Evolutionary conservation across 2,113 vertebrate species (phyloP), one percentile per base, ranked within the genome.

Genomic region (Corythoichthys intestinalis): DNA sequence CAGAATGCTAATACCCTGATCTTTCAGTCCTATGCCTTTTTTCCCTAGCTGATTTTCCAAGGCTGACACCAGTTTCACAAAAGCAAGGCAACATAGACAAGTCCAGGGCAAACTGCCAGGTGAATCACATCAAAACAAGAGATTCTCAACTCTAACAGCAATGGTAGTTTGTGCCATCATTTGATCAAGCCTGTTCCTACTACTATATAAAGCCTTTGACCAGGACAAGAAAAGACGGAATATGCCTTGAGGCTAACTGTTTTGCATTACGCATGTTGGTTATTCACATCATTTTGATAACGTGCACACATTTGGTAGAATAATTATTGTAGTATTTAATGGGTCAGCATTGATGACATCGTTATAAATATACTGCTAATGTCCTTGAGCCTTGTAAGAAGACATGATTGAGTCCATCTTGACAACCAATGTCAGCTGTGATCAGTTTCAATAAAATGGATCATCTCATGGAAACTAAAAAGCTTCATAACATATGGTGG

Each of bases 241-340:
- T 87, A 90, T 90, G 93, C 92, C 95, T 91, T 73, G 80, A 81
- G 94, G 94, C 93, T 92, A 94, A 89, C 90, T 85, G 41, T 88
- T 87, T 95, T 96, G 91, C 88, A 96, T 97, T 94, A 95, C 96
- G 86, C 89, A 94, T 94, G 91, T 91, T 85, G 35, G 49, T 95
- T 94, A 93, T 95, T 94, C 90, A 92, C 91, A 92, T 88, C 94
- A 95, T 94, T 95, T 95, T 94, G 92, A 94, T 94, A 94, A 94
- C 90, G 83, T 82, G 93, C 94, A 93, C 92, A 28, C 84, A 90
- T 94, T 93, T 82, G 90, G 89, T 93, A 93, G 93, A 93, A 95
- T 94, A 93, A 92, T 92, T 94, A 93, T 91, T 92, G 87, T 90
- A 83, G 91, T 85, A 85, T 80, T 84, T 91, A 90, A 74, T 93